phyloP scores from a whole-genome alignment of 1,140 invertebrate species.

The Megalopta genalis region DNA sequence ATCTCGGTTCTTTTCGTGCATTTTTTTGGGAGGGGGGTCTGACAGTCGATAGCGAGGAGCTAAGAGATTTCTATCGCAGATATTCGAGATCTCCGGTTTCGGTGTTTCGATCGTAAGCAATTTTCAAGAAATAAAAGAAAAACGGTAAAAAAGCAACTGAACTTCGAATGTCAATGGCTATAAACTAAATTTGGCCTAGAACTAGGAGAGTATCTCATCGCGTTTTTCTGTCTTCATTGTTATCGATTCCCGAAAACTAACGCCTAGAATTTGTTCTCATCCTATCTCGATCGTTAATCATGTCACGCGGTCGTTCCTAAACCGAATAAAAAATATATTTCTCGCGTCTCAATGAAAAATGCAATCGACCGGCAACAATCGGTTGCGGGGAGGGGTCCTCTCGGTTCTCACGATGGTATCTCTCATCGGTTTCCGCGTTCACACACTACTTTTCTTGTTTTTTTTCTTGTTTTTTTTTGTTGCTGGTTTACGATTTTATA shows the following conservation, averaged over 20 bases:
- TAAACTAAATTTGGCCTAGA: conserved; percentile 55
- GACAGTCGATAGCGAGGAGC: conserved; percentile 51
- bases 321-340: conserved; percentile 58
- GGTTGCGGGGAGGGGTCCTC: conserved; percentile 1
- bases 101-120: conserved; percentile 48
- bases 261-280: conserved; percentile 52
- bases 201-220: conserved; percentile 67
- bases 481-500: not conserved
- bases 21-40: not conserved
- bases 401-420: conserved; percentile 35
- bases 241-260: conserved; percentile 46
- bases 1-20: conserved; percentile 4
- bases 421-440: not conserved
- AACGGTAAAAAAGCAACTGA: conserved; percentile 56
- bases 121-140: conserved; percentile 22
- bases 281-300: not conserved
- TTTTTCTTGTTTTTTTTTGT: conserved; percentile 20
- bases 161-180: conserved; percentile 60
- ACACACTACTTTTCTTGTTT: too few relatives aligned
- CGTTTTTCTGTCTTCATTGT: conserved; percentile 35
- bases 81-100: conserved; percentile 52
- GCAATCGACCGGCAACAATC: conserved; percentile 26
- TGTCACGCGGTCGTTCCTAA: conserved; percentile 37
- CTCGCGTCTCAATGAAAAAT: conserved; percentile 38
- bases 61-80: conserved; percentile 51